A percentile compares a stretch with the other conserved stretches of the same genome.
Evolutionary conservation across 92 coral and sea anemone genomes (phyloP).

Genomic region (Phymanthus crucifer): DNA sequence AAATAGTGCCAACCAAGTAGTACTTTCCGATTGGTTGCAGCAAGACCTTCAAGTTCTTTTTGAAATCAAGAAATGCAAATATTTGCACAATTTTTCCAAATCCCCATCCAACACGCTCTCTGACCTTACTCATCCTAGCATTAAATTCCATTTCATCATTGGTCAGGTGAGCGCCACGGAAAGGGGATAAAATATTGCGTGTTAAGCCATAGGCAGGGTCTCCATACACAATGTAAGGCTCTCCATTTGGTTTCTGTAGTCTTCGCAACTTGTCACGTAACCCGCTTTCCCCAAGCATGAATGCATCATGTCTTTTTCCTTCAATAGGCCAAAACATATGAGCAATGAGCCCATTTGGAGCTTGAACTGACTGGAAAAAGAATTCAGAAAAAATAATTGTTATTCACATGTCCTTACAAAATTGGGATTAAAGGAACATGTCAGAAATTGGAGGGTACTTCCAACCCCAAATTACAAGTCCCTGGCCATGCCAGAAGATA

Average conservation of each 20-base stretch:
- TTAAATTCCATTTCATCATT: constrained; percentile 36
- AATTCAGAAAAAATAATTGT: constrained; percentile 9
- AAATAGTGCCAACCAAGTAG: constrained; percentile 50
- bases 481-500: neutral
- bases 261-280: constrained; percentile 37
- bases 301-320: constrained; percentile 72
- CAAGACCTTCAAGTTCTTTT: constrained; percentile 55
- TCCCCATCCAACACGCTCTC: constrained; percentile 64
- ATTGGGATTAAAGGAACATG: no score
- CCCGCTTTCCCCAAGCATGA: constrained; percentile 74
- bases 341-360: constrained; percentile 60
- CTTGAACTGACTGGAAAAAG: constrained; percentile 55
- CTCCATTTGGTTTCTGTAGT: constrained; percentile 57
- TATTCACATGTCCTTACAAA: neutral
- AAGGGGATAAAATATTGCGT: constrained; percentile 59
- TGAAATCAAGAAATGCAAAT: constrained; percentile 59
- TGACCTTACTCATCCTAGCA: constrained; percentile 62
- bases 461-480: neutral
- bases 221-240: constrained; percentile 65
- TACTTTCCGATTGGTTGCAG: constrained; percentile 65
- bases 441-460: neutral
- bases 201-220: constrained; percentile 62
- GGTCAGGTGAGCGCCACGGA: constrained; percentile 38
- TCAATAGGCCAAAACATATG: constrained; percentile 71
- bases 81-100: constrained; percentile 63